These are phyloP conservation scores for Drosophila pruinosa DNA, from an alignment of 1,140 invertebrate species.

Conservation along the genomic window DNA sequence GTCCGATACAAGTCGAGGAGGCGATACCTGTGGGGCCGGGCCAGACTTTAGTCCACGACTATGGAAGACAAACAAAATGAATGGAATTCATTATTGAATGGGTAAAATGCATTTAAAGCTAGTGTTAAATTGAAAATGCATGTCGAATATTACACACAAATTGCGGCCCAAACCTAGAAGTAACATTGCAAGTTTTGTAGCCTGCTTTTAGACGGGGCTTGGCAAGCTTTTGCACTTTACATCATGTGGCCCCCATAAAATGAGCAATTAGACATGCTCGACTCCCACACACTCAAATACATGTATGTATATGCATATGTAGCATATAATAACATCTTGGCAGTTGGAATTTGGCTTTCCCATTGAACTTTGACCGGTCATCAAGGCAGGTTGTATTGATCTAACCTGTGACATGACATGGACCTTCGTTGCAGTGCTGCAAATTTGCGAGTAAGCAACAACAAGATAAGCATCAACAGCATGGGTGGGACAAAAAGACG, in stretches of 20 bases:
- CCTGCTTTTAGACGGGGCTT: slow-evolving; percentile 35
- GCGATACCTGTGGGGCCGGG: slow-evolving; percentile 4
- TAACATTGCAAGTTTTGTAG: slow-evolving; percentile 45
- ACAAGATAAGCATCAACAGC: background rate
- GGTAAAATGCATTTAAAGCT: slow-evolving; percentile 51
- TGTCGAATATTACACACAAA: slow-evolving; percentile 76
- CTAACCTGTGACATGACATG: slow-evolving; percentile 69
- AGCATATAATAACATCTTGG: slow-evolving; percentile 50
- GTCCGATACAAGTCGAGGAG: slow-evolving; percentile 6
- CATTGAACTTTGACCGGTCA: slow-evolving; percentile 74
- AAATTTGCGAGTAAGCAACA: slow-evolving; percentile 54
- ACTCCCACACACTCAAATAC: background rate
- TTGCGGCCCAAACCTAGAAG: slow-evolving; percentile 28
- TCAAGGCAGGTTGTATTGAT: slow-evolving; percentile 38
- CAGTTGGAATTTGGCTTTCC: slow-evolving; percentile 71
- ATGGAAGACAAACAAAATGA: slow-evolving; percentile 61
- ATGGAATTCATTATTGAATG: slow-evolving; percentile 79
- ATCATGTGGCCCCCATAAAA: slow-evolving; percentile 64
- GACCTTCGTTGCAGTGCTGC: slow-evolving; percentile 67
- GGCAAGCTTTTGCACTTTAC: slow-evolving; percentile 64
- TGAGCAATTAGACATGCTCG: slow-evolving; percentile 76
- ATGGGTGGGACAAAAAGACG: slow-evolving; percentile 76
- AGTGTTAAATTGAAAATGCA: slow-evolving; percentile 76
- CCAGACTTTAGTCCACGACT: slow-evolving; percentile 31
- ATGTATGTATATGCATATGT: background rate